Evolutionary conservation across 2,797 vertebrate species (phyloP).

Genomic region (Mallotus villosus): DNA sequence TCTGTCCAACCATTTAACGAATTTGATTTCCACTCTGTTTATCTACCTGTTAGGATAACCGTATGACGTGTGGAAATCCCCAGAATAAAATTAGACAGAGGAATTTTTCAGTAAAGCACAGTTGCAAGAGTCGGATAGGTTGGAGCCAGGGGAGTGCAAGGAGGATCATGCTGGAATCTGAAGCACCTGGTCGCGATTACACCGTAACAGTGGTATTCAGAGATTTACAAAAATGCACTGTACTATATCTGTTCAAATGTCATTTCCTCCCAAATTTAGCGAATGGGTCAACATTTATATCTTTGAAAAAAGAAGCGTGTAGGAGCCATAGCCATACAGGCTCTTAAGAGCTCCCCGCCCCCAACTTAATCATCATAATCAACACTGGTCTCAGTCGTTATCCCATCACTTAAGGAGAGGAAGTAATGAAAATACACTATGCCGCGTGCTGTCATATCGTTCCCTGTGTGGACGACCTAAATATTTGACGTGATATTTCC

Average conservation of each 20-base stretch:
- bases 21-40: not conserved
- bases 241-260: conserved; percentile 27
- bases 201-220: conserved; percentile 36
- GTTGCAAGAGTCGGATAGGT: not conserved
- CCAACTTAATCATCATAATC: conserved; percentile 26
- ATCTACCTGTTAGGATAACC: not conserved
- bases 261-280: conserved; percentile 35
- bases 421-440: conserved; percentile 48
- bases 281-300: conserved; percentile 24
- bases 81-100: not conserved
- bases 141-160: not conserved
- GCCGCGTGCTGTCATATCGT: conserved; percentile 48
- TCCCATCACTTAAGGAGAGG: conserved; percentile 50
- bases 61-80: conserved; percentile 9
- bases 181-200: conserved; percentile 39
- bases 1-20: not conserved
- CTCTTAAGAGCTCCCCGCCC: too few relatives aligned
- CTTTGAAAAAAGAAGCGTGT: not conserved
- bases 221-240: conserved; percentile 37
- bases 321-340: too few relatives aligned
- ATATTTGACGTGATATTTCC: conserved; percentile 62
- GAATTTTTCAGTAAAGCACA: conserved; percentile 8
- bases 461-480: conserved; percentile 53
- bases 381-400: conserved; percentile 36
- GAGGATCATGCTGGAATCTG: conserved; percentile 5